phyloP scores from a whole-genome alignment of 2,888 invertebrate genomes.

The Matsumyia berberina region DNA sequence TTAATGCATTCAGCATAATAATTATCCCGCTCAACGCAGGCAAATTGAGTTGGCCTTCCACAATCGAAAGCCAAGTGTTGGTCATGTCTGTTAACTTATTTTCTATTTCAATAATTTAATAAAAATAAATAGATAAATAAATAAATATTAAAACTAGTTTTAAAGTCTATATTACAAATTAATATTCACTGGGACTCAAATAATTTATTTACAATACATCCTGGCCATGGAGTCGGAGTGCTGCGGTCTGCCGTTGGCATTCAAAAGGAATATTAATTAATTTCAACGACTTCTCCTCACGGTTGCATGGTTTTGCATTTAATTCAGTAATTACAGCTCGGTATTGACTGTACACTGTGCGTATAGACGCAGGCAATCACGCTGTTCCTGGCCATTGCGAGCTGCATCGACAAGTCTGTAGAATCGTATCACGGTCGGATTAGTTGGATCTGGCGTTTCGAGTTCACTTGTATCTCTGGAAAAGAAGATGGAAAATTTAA shows the following conservation, averaged over 20 bases:
- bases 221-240: neutral
- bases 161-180: conserved; percentile 33
- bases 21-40: neutral
- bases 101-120: neutral
- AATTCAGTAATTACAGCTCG: conserved; percentile 82
- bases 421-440: conserved; percentile 90
- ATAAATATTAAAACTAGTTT: conserved; percentile 20
- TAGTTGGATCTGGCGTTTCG: conserved; percentile 88
- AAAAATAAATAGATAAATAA: conserved; percentile 40
- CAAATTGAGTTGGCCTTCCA: neutral
- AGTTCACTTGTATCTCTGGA: conserved; percentile 91
- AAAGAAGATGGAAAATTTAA: conserved; percentile 77
- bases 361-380: conserved; percentile 89
- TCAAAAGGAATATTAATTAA: neutral
- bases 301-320: neutral
- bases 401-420: conserved; percentile 92
- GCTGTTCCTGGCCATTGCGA: conserved; percentile 92
- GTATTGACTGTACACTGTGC: conserved; percentile 89
- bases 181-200: conserved; percentile 8
- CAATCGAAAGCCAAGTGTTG: neutral
- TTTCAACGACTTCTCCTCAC: neutral
- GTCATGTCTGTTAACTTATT: too few relatives aligned
- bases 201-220: conserved; percentile 48
- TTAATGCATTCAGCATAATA: neutral
- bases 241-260: neutral